Evolutionary conservation across 2,113 vertebrate genomes (phyloP).

Genomic region (Equus quagga): DNA sequence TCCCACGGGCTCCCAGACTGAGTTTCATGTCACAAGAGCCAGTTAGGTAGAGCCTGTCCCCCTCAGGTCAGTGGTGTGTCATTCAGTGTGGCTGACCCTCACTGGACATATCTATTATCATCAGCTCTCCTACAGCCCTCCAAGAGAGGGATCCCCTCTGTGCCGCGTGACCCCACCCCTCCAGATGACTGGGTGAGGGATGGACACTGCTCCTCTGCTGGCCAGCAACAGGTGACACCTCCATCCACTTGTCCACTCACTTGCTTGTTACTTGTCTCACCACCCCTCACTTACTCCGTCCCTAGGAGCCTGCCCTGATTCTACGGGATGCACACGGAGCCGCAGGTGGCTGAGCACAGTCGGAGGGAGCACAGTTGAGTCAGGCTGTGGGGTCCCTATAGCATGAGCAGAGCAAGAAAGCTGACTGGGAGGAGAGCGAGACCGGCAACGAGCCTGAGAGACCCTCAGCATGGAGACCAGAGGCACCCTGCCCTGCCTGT

Average conservation of each 20-base stretch:
- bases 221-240: neutral
- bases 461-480: neutral
- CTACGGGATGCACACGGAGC: neutral
- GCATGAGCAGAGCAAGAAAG: neutral
- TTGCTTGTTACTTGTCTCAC: neutral
- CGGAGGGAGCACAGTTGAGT: neutral
- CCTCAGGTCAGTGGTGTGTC: neutral
- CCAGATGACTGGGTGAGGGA: neutral
- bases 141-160: neutral
- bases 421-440: neutral
- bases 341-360: too few relatives aligned
- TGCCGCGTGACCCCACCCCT: neutral
- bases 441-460: neutral
- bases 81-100: neutral
- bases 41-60: neutral
- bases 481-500: too few relatives aligned
- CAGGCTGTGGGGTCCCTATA: too few relatives aligned
- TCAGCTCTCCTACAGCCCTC: neutral
- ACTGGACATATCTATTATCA: too few relatives aligned
- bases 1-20: neutral
- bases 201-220: neutral
- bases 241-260: neutral
- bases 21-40: neutral
- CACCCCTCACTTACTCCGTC: fast-evolving
- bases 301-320: neutral